Percentiles rank a stretch among this genome's conserved stretches.
Conservation (phyloP, 2,888 invertebrate species). For the Camponotus fellah region DNA sequence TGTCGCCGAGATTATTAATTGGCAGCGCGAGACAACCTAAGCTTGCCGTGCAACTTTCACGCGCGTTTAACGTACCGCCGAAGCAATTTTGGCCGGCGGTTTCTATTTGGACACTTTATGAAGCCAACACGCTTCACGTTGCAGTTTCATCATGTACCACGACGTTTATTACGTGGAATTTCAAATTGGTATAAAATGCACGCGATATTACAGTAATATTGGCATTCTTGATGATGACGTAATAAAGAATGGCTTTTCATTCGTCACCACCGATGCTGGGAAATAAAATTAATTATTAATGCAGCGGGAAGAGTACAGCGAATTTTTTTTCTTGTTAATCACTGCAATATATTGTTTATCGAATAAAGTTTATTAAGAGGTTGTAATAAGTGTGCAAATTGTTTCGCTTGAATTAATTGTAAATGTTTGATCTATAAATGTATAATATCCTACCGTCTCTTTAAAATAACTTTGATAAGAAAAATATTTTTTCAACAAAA, state of each 20-base stretch:
- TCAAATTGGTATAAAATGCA: slow-evolving; percentile 52
- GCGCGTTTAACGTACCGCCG: slow-evolving; percentile 33
- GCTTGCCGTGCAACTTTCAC: slow-evolving; percentile 43
- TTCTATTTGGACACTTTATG: slow-evolving; percentile 51
- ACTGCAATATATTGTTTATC: slow-evolving; percentile 8
- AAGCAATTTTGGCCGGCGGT: slow-evolving; percentile 49
- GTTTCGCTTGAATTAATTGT: slow-evolving; percentile 15
- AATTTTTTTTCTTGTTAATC: slow-evolving; percentile 35
- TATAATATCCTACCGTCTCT: not conserved
- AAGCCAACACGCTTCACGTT: slow-evolving; percentile 38
- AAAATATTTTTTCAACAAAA: not conserved
- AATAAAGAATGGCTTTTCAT: slow-evolving; percentile 44
- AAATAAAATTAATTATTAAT: slow-evolving; percentile 51
- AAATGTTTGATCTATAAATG: not conserved
- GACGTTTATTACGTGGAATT: slow-evolving; percentile 54
- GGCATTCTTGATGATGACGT: slow-evolving; percentile 50
- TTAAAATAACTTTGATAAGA: not conserved
- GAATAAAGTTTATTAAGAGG: slow-evolving; percentile 38
- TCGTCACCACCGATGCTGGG: slow-evolving; percentile 43
- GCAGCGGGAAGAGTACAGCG: slow-evolving; percentile 1
- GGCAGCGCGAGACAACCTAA: slow-evolving; percentile 36
- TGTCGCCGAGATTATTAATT: slow-evolving; percentile 37
- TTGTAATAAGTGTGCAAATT: not conserved
- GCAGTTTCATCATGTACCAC: slow-evolving; percentile 48
- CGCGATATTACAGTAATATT: slow-evolving; percentile 55